A percentile compares a stretch with the other conserved stretches of the same genome.
These are phyloP conservation scores for Denticeps clupeoides DNA, from an alignment of 2,797 vertebrate genomes.

Conservation along the genomic window DNA sequence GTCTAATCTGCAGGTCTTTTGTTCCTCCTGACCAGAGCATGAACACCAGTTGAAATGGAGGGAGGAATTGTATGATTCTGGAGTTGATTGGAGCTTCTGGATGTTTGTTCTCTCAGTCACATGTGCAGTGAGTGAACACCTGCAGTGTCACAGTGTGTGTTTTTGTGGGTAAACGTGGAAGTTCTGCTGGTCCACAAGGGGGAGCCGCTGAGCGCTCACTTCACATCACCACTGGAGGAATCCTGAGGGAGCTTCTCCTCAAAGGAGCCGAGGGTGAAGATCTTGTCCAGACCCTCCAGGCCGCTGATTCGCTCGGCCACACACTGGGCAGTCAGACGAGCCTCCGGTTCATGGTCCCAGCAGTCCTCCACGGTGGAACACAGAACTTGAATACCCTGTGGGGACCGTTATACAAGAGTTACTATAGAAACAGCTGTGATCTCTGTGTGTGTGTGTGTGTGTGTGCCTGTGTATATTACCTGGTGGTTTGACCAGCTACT, in stretches of 20 bases:
- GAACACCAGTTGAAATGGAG: no score
- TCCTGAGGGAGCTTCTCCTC: slow-evolving; percentile 87
- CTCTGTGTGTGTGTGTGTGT: neutral
- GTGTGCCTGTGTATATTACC: slow-evolving; percentile 48
- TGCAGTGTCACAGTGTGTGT: neutral
- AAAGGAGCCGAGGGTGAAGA: slow-evolving; percentile 72
- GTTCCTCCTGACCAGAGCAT: no score
- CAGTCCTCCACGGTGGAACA: slow-evolving; percentile 85
- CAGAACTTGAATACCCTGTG: slow-evolving; percentile 81
- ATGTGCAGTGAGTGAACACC: neutral
- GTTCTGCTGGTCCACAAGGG: slow-evolving; percentile 18
- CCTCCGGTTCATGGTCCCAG: slow-evolving; percentile 95
- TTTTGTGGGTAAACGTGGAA: neutral
- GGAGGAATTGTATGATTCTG: no score
- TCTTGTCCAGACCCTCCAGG: slow-evolving; percentile 72
- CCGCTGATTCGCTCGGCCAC: slow-evolving; percentile 81
- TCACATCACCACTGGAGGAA: slow-evolving; percentile 65
- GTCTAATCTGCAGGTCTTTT: no score
- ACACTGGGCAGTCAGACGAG: slow-evolving; percentile 86
- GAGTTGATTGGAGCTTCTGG: no score
- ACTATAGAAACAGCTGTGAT: neutral
- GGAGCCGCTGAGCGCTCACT: slow-evolving; percentile 48
- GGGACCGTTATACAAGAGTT: slow-evolving; percentile 7
- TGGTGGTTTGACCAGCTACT: slow-evolving; percentile 82
- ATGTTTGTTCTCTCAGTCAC: no score